Conservation (phyloP, 2,888 invertebrate species). For the Uropetala carovei region DNA sequence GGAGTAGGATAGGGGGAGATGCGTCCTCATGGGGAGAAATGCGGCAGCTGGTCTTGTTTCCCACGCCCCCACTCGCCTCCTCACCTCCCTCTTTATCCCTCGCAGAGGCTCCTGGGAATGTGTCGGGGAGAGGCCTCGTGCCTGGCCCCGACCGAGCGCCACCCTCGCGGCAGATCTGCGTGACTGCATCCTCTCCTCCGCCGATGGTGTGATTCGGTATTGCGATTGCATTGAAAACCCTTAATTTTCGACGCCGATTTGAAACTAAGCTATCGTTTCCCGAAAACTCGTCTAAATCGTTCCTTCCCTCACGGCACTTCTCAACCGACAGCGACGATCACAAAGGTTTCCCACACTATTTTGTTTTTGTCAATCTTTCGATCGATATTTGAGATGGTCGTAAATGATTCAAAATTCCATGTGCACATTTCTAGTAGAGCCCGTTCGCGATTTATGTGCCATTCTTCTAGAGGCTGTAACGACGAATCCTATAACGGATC, state of each 20-base stretch:
- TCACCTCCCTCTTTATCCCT: background rate
- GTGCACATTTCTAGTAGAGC: too few relatives aligned
- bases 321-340: too few relatives aligned
- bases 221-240: constrained; percentile 13
- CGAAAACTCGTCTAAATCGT: too few relatives aligned
- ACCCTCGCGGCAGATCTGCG: background rate
- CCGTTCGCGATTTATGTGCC: too few relatives aligned
- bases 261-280: background rate
- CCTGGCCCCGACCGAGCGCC: constrained; percentile 22
- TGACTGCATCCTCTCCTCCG: constrained; percentile 22
- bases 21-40: background rate
- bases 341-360: too few relatives aligned
- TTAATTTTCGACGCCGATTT: background rate
- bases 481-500: too few relatives aligned
- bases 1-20: background rate
- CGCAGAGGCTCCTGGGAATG: background rate
- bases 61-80: background rate
- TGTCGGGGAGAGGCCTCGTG: background rate
- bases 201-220: constrained; percentile 7
- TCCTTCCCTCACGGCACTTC: too few relatives aligned
- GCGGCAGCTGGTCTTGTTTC: background rate
- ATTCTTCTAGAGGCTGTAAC: too few relatives aligned
- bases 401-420: too few relatives aligned
- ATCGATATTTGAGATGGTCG: too few relatives aligned
- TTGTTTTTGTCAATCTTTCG: too few relatives aligned